Evolutionary conservation across 2,888 invertebrate genomes (phyloP), one percentile per base, ranked within the genome.

Genomic region (Blastobasis adustella): DNA sequence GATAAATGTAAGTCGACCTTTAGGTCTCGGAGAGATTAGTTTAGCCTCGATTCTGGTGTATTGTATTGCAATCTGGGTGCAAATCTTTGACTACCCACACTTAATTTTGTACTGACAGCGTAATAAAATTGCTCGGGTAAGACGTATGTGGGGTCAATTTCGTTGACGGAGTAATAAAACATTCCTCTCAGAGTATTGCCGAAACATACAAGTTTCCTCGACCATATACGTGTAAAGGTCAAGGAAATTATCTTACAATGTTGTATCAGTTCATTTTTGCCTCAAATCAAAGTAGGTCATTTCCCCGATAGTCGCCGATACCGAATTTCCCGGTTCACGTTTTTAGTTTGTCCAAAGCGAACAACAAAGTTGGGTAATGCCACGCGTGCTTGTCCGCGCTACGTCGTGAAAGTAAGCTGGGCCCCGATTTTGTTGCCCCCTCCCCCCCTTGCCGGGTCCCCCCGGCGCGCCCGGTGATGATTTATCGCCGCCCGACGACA

Each of bases 401-500:
- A 47, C 66, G 68, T 76, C 71, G 80, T 72, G 81, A 80, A 82
- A 81, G 83, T 80, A 80, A 79, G 75, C 75, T 69, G 73, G 73
- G 74, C 60, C 72, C 76, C 78, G 78, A 73, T 78, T 77, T 69
- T 67, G 75, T 74, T 61, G 65, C 69, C 65, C 69, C 23, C 23
- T 23, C 23, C 60, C 72, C 76, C 78, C 78, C 73, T 78, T 77
- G 69, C 67, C 74, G 73, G 61, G 65, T 69, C 65, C 69, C 72
- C 73, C 72, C 62, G 56, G 63, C 69, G 61, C 62, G 56, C 63
- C 69, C 62, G 54, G 67, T 65, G 71, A 84, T 87, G 87, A 87
- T 86, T 85, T 85, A 86, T 78, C 71, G 61, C 63, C 70, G 67
- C 71, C 76, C 73, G 74, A 79, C 82, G 85, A 85, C 87, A 87